phyloP scores from a whole-genome alignment of 2,888 invertebrate species.

The Lithodes maja region DNA sequence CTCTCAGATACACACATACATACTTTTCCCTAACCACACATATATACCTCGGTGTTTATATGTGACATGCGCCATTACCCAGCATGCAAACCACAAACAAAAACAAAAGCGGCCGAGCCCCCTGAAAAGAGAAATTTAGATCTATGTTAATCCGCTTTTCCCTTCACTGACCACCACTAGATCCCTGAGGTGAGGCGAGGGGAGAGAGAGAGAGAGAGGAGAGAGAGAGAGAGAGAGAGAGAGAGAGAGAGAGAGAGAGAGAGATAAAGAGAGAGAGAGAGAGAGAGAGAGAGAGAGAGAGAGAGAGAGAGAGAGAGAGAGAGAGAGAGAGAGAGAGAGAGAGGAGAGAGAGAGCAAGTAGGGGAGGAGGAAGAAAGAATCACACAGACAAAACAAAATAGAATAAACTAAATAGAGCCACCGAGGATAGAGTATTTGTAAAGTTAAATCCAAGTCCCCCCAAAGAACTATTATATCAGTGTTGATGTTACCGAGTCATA shows the following conservation, averaged over 20 bases:
- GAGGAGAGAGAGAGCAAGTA: too few species aligned
- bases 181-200: not conserved
- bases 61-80: not conserved
- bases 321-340: not conserved
- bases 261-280: not conserved
- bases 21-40: not conserved
- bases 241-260: not conserved
- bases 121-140: slow-evolving; percentile 5
- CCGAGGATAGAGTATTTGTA: too few species aligned
- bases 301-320: not conserved
- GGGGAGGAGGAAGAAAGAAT: not conserved
- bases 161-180: slow-evolving; percentile 28
- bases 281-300: not conserved
- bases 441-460: too few species aligned
- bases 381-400: not conserved
- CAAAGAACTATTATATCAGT: too few species aligned
- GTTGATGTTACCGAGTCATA: too few species aligned
- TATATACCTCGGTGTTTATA: not conserved
- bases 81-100: not conserved
- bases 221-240: not conserved
- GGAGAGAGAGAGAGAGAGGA: not conserved
- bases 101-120: not conserved
- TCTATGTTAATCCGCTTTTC: slow-evolving; percentile 49
- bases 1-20: not conserved
- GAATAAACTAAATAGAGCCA: not conserved